A percentile compares a stretch with the other conserved stretches of the same genome.
Conservation (phyloP, 2,888 invertebrate species). For the Dynastes hyllus region DNA sequence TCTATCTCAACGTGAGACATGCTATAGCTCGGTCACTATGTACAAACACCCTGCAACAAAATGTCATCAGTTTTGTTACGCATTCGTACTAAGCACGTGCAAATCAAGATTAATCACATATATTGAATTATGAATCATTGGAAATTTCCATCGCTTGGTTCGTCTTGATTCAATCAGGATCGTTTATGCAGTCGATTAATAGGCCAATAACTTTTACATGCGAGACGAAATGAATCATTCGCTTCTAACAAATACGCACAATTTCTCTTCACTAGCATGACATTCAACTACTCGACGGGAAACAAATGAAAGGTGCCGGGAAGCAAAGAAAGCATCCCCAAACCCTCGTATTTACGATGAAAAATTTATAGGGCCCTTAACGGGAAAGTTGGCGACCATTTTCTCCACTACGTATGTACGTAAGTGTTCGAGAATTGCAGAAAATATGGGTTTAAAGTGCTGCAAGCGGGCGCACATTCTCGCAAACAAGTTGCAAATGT, state of each 20-base stretch:
- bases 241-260: conserved; percentile 12
- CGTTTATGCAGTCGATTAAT: conserved; percentile 1
- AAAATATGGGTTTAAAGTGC: not conserved
- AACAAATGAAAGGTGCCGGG: too few relatives aligned
- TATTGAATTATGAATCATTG: not conserved
- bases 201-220: not conserved
- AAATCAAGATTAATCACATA: not conserved
- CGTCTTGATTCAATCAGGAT: not conserved
- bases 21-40: too few relatives aligned
- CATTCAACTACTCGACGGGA: not conserved
- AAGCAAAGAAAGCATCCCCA: too few relatives aligned
- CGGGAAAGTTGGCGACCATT: too few relatives aligned
- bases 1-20: too few relatives aligned
- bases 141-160: not conserved
- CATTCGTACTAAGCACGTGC: too few relatives aligned
- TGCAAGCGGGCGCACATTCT: conserved; percentile 2
- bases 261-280: conserved; percentile 11
- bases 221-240: not conserved
- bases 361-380: not conserved
- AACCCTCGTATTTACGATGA: not conserved
- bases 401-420: too few relatives aligned
- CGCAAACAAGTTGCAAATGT: conserved; percentile 24
- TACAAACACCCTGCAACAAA: too few relatives aligned
- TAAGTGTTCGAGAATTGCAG: too few relatives aligned
- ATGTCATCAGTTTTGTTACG: too few relatives aligned